Evolutionary conservation across 2,797 vertebrate genomes (phyloP).

Genomic region (Falco biarmicus): DNA sequence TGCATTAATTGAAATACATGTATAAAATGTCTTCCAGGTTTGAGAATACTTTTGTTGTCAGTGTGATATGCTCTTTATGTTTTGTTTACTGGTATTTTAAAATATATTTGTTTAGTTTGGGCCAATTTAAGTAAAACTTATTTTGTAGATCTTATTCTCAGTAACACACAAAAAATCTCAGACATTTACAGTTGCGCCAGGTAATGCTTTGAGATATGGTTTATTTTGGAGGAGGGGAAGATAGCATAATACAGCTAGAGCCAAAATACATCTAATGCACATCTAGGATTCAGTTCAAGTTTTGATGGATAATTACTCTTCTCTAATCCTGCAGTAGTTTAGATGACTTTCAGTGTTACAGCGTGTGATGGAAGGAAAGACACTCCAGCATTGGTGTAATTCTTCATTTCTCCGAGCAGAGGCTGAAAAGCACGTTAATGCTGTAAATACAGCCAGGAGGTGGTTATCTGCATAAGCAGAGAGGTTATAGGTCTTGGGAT

Average conservation of each 20-base stretch:
- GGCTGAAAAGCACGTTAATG: not conserved
- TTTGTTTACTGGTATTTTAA: not conserved
- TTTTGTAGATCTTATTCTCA: not conserved
- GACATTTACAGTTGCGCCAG: not conserved
- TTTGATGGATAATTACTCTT: not conserved
- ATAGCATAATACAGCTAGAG: not conserved
- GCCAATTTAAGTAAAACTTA: not conserved
- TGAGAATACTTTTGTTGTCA: not conserved
- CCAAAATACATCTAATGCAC: not conserved
- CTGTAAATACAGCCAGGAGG: rapidly evolving
- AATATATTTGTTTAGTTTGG: not conserved
- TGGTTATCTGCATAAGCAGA: rapidly evolving
- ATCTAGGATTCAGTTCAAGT: not conserved
- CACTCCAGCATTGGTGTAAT: rapidly evolving
- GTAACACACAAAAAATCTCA: not conserved
- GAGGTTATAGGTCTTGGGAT: not conserved
- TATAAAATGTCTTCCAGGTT: not conserved
- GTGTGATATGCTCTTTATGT: not conserved
- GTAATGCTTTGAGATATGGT: not conserved
- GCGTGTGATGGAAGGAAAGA: not conserved
- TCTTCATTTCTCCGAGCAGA: not conserved
- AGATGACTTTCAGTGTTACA: not conserved
- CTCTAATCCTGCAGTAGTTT: not conserved
- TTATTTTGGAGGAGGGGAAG: not conserved
- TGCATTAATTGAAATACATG: not conserved